These are phyloP conservation scores for Callopanchax toddi DNA, from an alignment of 2,113 vertebrate species.

Conservation along the genomic window DNA sequence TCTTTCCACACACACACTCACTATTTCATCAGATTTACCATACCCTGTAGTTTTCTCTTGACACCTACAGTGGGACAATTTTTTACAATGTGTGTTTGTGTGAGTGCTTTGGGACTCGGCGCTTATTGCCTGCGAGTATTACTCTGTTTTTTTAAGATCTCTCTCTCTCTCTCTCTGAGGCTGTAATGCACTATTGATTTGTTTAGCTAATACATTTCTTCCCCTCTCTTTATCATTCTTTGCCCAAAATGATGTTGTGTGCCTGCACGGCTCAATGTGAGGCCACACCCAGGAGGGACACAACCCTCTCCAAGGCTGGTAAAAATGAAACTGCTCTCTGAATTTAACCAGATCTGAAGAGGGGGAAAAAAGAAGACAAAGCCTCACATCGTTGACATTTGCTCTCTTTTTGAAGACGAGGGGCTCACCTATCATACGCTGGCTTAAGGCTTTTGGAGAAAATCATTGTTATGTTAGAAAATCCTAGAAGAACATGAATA, in stretches of 20 bases:
- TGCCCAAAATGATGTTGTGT: conserved; percentile 18
- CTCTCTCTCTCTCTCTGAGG: conserved; percentile 45
- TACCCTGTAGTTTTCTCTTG: conserved; percentile 39
- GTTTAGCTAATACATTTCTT: conserved; percentile 70
- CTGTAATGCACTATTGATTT: conserved; percentile 77
- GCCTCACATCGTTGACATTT: conserved; percentile 16
- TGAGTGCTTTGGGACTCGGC: conserved; percentile 31
- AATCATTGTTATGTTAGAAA: conserved; percentile 41
- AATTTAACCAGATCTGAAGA: conserved; percentile 8
- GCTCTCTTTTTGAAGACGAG: conserved; percentile 15
- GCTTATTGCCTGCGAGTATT: conserved; percentile 47
- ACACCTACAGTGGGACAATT: conserved; percentile 38
- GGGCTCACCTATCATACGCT: conserved; percentile 27
- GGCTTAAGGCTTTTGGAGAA: conserved; percentile 34
- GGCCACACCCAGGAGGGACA: conserved; percentile 30
- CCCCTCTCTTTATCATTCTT: conserved; percentile 32
- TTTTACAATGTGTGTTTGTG: conserved; percentile 26
- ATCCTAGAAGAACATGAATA: conserved; percentile 43
- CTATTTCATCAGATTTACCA: conserved; percentile 59
- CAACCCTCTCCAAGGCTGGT: conserved; percentile 1
- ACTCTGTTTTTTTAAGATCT: conserved; percentile 56
- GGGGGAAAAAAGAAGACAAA: not conserved
- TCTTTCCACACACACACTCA: conserved; percentile 24
- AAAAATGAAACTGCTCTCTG: conserved; percentile 20
- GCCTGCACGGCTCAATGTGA: conserved; percentile 18